These are phyloP conservation scores for Colletes collaris DNA, from an alignment of 2,888 invertebrate species.

Conservation along the genomic window DNA sequence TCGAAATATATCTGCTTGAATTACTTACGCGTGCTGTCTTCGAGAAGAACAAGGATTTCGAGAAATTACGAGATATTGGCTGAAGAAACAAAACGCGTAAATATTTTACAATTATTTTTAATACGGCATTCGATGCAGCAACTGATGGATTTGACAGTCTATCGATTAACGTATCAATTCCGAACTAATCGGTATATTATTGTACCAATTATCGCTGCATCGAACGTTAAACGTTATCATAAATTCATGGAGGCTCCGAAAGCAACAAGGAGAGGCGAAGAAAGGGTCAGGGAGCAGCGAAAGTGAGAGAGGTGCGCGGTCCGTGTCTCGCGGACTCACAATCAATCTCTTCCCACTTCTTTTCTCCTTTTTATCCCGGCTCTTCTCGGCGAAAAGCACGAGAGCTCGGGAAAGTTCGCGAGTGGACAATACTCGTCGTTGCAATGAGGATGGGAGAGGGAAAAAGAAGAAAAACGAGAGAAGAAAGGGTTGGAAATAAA, in stretches of 20 bases:
- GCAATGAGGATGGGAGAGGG: constrained; percentile 11
- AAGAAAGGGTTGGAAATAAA: constrained; percentile 33
- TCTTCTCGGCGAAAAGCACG: constrained; percentile 20
- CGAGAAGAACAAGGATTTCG: constrained; percentile 19
- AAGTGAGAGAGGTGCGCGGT: constrained; percentile 18
- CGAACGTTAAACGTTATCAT: constrained; percentile 55
- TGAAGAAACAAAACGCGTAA: no score
- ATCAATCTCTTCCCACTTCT: constrained; percentile 55
- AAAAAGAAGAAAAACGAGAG: constrained; percentile 13
- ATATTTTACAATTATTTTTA: no score
- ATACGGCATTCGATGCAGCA: no score
- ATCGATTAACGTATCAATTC: no score
- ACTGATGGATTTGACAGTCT: no score
- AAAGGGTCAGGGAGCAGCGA: not conserved
- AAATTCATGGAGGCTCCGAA: constrained; percentile 49
- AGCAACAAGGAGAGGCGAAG: constrained; percentile 11
- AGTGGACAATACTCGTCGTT: constrained; percentile 61
- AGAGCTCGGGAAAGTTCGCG: constrained; percentile 60
- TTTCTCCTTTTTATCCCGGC: constrained; percentile 15
- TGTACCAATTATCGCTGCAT: no score
- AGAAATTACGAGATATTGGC: not conserved
- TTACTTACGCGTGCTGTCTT: constrained; percentile 52
- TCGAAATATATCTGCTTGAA: constrained; percentile 43
- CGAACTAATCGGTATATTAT: no score
- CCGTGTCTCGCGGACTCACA: constrained; percentile 52